Percentiles rank a stretch among this genome's conserved stretches.
These are phyloP conservation scores for Nymphalis polychloros DNA, from an alignment of 2,888 invertebrate genomes.

Conservation along the genomic window DNA sequence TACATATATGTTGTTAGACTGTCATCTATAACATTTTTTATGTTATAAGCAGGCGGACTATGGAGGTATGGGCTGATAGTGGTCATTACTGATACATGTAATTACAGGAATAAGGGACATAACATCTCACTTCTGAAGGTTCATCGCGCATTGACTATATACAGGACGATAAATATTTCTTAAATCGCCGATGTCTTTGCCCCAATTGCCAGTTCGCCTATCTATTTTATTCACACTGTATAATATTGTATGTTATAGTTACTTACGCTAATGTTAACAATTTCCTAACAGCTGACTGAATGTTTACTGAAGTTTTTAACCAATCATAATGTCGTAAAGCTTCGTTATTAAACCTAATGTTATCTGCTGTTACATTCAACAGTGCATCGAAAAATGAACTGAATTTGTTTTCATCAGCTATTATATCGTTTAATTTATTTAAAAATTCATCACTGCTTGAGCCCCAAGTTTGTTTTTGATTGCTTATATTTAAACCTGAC, in stretches of 20 bases:
- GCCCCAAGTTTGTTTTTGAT: neutral
- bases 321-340: conserved; percentile 59
- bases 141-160: too few species aligned
- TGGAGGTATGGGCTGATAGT: too few species aligned
- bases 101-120: too few species aligned
- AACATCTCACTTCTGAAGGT: too few species aligned
- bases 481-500: neutral
- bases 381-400: conserved; percentile 43
- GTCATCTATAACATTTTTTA: too few species aligned
- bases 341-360: conserved; percentile 49
- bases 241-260: neutral
- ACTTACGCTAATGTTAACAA: conserved; percentile 59
- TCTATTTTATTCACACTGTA: too few species aligned
- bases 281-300: conserved; percentile 56
- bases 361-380: conserved; percentile 53
- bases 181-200: too few species aligned
- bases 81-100: too few species aligned
- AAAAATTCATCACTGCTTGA: conserved; percentile 1
- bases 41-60: too few species aligned
- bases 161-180: too few species aligned
- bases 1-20: too few species aligned
- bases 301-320: conserved; percentile 60
- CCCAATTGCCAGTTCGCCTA: too few species aligned
- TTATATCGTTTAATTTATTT: conserved; percentile 24
- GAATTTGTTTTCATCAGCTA: conserved; percentile 1